These are phyloP conservation scores for Corythornis leucogaster DNA, from an alignment of 2,797 vertebrate genomes.

Conservation along the genomic window DNA sequence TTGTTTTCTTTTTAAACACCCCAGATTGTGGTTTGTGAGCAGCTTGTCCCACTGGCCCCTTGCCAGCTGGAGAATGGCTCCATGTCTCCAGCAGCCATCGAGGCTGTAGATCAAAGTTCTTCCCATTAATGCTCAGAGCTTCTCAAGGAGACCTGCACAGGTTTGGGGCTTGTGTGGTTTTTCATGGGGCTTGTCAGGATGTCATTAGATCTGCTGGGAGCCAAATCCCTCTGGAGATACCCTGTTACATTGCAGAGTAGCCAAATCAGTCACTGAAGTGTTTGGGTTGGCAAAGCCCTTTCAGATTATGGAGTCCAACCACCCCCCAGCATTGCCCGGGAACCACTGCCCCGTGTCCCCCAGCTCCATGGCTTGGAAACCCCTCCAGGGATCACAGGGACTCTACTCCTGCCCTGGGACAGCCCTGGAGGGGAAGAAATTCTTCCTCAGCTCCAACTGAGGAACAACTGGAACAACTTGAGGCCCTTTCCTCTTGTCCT, in stretches of 20 bases:
- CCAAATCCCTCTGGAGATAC: neutral
- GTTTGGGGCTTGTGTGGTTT: no score
- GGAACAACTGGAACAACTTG: no score
- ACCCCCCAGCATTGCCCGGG: no score
- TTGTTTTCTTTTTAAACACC: neutral
- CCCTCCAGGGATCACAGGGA: neutral
- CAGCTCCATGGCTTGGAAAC: neutral
- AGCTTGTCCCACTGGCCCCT: neutral
- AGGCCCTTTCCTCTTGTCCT: no score
- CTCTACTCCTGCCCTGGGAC: neutral
- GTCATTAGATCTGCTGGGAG: neutral
- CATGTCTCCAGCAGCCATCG: neutral
- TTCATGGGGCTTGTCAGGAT: neutral
- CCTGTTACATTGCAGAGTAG: rapidly evolving
- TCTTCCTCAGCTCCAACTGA: no score
- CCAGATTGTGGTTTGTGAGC: neutral
- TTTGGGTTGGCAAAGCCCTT: neutral
- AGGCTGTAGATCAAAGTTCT: neutral
- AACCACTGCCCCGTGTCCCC: neutral
- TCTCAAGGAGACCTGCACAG: rapidly evolving
- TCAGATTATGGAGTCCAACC: neutral
- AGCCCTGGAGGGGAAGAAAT: no score
- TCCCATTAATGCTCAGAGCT: neutral
- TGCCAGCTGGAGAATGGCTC: neutral
- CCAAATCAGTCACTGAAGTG: no score